phyloP scores from a whole-genome alignment of 2,113 vertebrate genomes.

The Grammomys dolichurus region DNA sequence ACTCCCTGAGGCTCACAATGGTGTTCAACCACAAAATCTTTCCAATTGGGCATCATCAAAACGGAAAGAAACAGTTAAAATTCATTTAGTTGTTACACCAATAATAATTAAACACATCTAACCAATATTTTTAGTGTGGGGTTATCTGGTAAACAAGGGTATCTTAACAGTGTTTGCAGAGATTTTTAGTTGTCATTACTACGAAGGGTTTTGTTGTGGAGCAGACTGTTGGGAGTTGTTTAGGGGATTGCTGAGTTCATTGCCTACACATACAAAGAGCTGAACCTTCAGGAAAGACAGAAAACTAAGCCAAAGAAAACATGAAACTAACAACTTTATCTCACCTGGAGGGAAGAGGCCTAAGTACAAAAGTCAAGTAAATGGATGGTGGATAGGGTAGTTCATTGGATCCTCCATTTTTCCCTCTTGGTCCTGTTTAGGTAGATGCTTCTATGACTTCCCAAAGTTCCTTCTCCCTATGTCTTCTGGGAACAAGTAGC shows the following conservation, averaged over 20 bases:
- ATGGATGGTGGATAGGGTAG: background rate
- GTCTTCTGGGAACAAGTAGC: background rate
- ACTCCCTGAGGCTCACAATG: background rate
- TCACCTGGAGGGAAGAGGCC: too few species aligned
- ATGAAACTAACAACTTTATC: background rate
- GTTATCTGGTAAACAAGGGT: background rate
- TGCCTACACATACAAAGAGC: background rate
- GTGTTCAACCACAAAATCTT: background rate
- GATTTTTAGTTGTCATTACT: background rate
- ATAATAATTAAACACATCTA: slow-evolving; percentile 39
- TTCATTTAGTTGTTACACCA: background rate
- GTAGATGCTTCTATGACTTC: background rate
- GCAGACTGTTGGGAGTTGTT: too few species aligned
- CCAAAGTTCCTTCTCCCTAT: background rate
- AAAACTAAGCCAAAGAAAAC: background rate
- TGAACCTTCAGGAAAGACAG: background rate
- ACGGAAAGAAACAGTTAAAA: slow-evolving; percentile 28
- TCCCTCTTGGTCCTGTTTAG: background rate
- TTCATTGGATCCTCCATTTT: background rate
- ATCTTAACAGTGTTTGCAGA: background rate
- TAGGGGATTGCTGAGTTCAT: background rate
- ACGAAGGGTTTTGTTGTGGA: too few species aligned
- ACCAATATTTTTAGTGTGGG: background rate
- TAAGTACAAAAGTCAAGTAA: background rate
- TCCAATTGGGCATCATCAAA: background rate